A percentile compares a stretch with the other conserved stretches of the same genome.
Conservation (phyloP, 2,888 invertebrate species). For the Achlya flavicornis region DNA sequence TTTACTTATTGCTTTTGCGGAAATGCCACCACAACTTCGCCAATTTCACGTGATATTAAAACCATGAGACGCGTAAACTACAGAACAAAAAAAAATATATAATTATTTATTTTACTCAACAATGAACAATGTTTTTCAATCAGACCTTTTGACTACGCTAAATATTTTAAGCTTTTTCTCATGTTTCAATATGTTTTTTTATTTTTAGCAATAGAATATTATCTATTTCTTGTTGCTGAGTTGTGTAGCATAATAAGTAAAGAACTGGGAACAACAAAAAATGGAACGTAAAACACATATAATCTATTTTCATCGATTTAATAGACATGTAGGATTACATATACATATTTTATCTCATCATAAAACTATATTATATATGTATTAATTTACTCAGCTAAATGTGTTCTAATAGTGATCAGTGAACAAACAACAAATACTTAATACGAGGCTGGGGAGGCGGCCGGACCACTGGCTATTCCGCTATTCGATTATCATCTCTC, state of each 20-base stretch:
- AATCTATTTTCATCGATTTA: slow-evolving; percentile 83
- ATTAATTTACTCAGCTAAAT: slow-evolving; percentile 78
- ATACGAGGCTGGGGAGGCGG: slow-evolving; percentile 18
- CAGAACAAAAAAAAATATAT: no score
- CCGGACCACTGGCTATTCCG: not conserved
- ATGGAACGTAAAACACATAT: slow-evolving; percentile 56
- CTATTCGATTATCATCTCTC: not conserved
- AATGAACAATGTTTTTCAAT: no score
- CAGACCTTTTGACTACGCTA: no score
- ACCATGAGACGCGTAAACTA: no score
- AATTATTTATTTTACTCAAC: not conserved
- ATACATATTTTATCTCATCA: slow-evolving; percentile 82
- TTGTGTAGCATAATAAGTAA: not conserved
- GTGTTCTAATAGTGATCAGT: slow-evolving; percentile 78
- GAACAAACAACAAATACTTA: slow-evolving; percentile 74
- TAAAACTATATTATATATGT: slow-evolving; percentile 81
- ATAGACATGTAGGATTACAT: slow-evolving; percentile 84
- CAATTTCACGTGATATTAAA: no score
- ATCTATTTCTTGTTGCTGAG: not conserved
- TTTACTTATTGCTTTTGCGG: no score
- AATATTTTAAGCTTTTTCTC: no score
- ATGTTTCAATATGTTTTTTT: no score
- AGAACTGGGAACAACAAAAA: slow-evolving; percentile 20
- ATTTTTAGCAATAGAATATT: no score
- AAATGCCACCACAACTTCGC: no score